Conservation (phyloP, 2,888 invertebrate genomes). For the Cybosia mesomella region DNA sequence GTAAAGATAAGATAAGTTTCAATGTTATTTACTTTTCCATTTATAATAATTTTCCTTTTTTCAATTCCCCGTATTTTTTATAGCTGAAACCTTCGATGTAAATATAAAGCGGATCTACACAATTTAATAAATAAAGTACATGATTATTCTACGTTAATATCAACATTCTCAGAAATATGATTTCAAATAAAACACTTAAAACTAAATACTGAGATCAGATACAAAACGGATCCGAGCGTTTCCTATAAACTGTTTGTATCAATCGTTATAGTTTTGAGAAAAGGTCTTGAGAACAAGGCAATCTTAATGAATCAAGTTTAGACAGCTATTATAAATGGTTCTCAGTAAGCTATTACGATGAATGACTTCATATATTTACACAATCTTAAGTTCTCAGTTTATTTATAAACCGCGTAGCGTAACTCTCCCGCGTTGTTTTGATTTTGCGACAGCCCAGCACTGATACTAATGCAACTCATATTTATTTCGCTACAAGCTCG, state of each 20-base stretch:
- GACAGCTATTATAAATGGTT: conserved; percentile 34
- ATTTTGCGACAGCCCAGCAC: conserved; percentile 66
- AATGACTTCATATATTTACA: conserved; percentile 63
- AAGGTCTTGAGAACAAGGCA: neutral
- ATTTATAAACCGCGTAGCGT: conserved; percentile 63
- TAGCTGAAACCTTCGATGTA: neutral
- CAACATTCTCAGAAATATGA: neutral
- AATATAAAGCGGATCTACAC: neutral
- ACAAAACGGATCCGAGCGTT: neutral
- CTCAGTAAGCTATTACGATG: conserved; percentile 55
- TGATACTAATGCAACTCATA: conserved; percentile 31
- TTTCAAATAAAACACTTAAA: conserved; percentile 1
- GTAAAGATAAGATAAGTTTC: neutral
- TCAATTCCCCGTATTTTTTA: neutral
- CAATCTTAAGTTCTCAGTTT: conserved; percentile 54
- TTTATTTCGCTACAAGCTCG: conserved; percentile 17
- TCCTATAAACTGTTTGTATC: neutral
- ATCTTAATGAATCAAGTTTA: conserved; percentile 33
- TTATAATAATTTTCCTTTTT: neutral
- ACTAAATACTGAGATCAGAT: neutral
- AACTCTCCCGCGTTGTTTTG: conserved; percentile 74
- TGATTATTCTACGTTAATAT: neutral
- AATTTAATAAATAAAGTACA: neutral
- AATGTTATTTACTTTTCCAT: neutral
- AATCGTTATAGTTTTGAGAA: neutral